Conservation (phyloP, 2,113 vertebrate genomes). For the Prionailurus bengalensis region DNA sequence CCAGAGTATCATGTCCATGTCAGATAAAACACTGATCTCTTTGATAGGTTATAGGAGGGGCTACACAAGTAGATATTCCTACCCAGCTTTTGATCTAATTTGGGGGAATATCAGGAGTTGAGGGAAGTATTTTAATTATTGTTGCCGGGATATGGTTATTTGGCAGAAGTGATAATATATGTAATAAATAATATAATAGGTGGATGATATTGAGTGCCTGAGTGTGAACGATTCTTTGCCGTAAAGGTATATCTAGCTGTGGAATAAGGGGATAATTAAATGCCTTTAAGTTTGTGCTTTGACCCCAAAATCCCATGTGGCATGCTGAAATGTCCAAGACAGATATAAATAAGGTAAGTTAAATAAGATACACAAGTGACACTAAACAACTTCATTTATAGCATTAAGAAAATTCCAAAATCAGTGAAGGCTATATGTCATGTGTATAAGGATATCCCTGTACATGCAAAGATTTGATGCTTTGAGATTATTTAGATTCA, state of each 20-base stretch:
- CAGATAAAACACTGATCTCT: neutral
- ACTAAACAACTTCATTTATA: neutral
- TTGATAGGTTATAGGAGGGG: neutral
- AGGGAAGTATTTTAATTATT: neutral
- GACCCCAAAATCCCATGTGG: neutral
- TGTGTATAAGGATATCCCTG: neutral
- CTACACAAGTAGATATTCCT: neutral
- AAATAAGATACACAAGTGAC: neutral
- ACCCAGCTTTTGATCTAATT: neutral
- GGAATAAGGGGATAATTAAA: neutral
- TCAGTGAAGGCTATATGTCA: neutral
- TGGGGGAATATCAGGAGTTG: neutral
- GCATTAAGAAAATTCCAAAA: neutral
- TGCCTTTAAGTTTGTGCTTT: conserved; percentile 6
- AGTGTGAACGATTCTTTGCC: neutral
- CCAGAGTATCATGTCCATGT: neutral
- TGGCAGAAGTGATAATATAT: neutral
- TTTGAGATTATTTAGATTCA: conserved; percentile 33
- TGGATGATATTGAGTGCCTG: neutral
- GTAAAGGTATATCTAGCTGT: neutral
- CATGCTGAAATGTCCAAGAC: neutral
- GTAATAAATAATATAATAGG: neutral
- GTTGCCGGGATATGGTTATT: neutral
- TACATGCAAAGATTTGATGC: neutral
- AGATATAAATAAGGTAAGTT: neutral